Evolutionary conservation across 1,140 invertebrate species (phyloP).

Genomic region (Drosophila suzukii): DNA sequence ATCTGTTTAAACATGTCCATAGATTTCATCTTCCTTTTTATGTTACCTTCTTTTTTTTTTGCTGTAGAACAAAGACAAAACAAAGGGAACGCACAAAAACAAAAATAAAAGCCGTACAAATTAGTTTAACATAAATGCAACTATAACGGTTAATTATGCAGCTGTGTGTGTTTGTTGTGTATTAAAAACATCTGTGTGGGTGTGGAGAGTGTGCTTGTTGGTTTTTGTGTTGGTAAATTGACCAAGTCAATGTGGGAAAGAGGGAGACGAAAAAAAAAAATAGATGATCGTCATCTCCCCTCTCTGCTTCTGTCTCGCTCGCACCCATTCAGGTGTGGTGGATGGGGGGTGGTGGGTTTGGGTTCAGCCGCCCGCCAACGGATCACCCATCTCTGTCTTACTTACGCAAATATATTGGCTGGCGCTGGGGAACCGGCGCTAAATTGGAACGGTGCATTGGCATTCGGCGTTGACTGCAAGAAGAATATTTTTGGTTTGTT

Average conservation of each 20-base stretch:
- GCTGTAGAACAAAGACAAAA: slow-evolving; percentile 16
- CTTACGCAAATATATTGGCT: slow-evolving; percentile 78
- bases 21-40: slow-evolving; percentile 7
- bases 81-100: slow-evolving; percentile 12
- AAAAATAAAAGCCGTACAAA: slow-evolving; percentile 38
- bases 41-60: background rate
- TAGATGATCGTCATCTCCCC: background rate
- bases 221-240: slow-evolving; percentile 11
- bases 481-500: slow-evolving; percentile 64
- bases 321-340: background rate
- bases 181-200: background rate
- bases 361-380: slow-evolving; percentile 1
- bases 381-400: slow-evolving; percentile 39
- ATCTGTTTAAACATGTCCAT: slow-evolving; percentile 10
- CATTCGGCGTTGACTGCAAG: slow-evolving; percentile 69
- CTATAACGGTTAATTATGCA: slow-evolving; percentile 55
- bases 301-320: slow-evolving; percentile 15
- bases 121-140: slow-evolving; percentile 40
- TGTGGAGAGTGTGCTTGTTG: slow-evolving; percentile 17
- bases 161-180: slow-evolving; percentile 21
- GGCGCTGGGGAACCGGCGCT: slow-evolving; percentile 59
- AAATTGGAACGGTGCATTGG: slow-evolving; percentile 72
- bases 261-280: background rate
- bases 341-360: background rate
- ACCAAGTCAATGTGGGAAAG: slow-evolving; percentile 14